These are phyloP conservation scores for Poecile montanus DNA, from an alignment of 2,797 vertebrate species.

Conservation along the genomic window DNA sequence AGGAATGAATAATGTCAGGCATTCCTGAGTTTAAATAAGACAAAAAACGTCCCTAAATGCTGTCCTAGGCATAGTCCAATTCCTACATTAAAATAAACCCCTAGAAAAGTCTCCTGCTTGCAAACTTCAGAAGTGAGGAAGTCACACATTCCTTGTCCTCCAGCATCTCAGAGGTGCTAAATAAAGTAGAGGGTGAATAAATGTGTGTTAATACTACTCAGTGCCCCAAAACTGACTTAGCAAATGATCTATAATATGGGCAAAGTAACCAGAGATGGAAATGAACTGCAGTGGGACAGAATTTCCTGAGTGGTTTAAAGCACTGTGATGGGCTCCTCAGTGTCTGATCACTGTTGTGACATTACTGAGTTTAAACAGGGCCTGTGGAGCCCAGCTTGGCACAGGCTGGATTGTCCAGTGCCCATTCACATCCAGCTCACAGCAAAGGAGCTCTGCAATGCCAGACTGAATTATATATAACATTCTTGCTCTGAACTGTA, in stretches of 20 bases:
- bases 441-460: background rate
- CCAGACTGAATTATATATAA: background rate
- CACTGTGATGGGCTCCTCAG: background rate
- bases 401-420: background rate
- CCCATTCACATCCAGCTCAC: background rate
- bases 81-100: background rate
- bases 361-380: too few relatives aligned
- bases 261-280: background rate
- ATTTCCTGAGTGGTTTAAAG: background rate
- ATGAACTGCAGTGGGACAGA: background rate
- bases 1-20: background rate
- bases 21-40: slow-evolving; percentile 20
- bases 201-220: background rate
- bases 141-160: background rate
- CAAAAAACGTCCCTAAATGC: background rate
- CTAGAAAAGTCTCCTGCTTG: background rate
- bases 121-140: background rate
- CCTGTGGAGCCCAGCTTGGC: background rate
- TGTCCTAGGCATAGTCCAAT: background rate
- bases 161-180: background rate
- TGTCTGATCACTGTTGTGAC: background rate
- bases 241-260: background rate
- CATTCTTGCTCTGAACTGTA: background rate
- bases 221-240: background rate
- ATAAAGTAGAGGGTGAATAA: too few relatives aligned